A percentile compares a stretch with the other conserved stretches of the same genome.
Conservation (phyloP, 2,797 vertebrate genomes). For the Takifugu ocellatus region DNA sequence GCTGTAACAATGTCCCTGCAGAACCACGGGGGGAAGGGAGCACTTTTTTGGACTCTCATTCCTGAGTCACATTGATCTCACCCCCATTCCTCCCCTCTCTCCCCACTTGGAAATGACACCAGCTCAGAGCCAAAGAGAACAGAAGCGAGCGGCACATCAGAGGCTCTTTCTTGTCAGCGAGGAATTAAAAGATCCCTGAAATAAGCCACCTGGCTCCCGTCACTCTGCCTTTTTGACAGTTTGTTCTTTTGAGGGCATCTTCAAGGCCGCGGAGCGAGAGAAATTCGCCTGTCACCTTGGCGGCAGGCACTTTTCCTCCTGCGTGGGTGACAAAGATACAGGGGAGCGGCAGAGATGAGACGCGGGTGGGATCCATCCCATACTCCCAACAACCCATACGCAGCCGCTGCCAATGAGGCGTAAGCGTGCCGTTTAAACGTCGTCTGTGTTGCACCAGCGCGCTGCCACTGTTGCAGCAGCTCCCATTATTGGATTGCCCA, state of each 20-base stretch:
- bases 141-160: conserved; percentile 47
- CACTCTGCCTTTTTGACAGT: conserved; percentile 39
- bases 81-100: conserved; percentile 21
- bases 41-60: conserved; percentile 46
- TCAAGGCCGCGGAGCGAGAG: conserved; percentile 53
- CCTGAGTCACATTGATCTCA: conserved; percentile 56
- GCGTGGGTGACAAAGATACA: conserved; percentile 4
- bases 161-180: conserved; percentile 42
- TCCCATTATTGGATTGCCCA: conserved; percentile 17
- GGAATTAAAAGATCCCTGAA: conserved; percentile 54
- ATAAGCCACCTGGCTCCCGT: conserved; percentile 53
- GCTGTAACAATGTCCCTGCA: conserved; percentile 30
- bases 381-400: conserved; percentile 3
- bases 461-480: conserved; percentile 8
- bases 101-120: conserved; percentile 36
- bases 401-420: not conserved
- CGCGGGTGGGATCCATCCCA: not conserved
- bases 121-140: conserved; percentile 56
- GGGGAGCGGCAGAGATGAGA: conserved; percentile 1
- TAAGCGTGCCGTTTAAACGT: not conserved
- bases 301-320: conserved; percentile 32
- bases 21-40: conserved; percentile 17
- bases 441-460: not conserved
- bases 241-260: conserved; percentile 64
- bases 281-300: conserved; percentile 48